Evolutionary conservation across 2,888 invertebrate species (phyloP), one percentile per base, ranked within the genome.

Genomic region (Nemoura dubitans): DNA sequence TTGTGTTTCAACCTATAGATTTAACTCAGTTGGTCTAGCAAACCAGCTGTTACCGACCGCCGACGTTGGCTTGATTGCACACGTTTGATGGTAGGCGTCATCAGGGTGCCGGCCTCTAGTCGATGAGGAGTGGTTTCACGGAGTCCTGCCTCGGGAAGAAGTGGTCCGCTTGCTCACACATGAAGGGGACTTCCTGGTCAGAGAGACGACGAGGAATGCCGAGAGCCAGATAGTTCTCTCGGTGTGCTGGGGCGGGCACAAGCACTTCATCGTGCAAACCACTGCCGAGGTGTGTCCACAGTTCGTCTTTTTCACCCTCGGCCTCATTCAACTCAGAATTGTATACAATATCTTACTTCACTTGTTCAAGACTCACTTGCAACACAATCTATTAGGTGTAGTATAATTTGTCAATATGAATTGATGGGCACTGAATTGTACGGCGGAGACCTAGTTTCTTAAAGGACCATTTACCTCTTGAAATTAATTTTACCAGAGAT

Each of bases 41-140:
- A 14, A 59, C 14, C 14, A 14, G 21, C 59, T 59, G 3, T 59
- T 59, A 59, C 10, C 21, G 59, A 59, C 3, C 10, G 59, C 59
- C 14, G 59, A 21, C 59, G 21, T 59, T 59, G 59, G 14, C 59
- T 21, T 7, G 6, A 59, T 59, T 59, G 14, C 59, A 36, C 36
- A 59, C 59, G 59, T 14, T 26, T 78, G 78, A 78, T 81, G 29
- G 30, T 81, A 29, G 81, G 78, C 26, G 27, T 21, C n/a, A n/a
- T 28, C 78, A 6, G 78, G 78, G 14, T 76, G 83, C 90, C 95
- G 96, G 78, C 94, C 95, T 16, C 92, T 97, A 83, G 96, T 97
- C 88, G 97, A 98, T 89, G 98, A 98, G 92, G 98, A 98, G 91
- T 98, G 98, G 98, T 98, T 98, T 92, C 99, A 99, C 91, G 99